Conservation (phyloP, 2,797 vertebrate species). For the Pseudomugil gertrudae region DNA sequence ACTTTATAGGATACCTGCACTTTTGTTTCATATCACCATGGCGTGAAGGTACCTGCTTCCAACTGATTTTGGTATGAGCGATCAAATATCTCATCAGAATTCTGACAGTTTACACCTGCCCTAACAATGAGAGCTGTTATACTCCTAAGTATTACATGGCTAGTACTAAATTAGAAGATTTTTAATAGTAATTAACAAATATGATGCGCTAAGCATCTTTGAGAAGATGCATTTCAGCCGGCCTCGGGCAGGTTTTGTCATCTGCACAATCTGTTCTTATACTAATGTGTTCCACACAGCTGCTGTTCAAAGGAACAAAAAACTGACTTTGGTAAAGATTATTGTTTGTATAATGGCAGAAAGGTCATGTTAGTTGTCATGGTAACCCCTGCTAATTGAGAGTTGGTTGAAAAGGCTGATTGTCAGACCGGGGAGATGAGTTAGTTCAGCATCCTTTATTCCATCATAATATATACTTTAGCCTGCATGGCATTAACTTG, state of each 20-base stretch:
- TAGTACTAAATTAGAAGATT: neutral
- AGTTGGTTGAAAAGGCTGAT: constrained; percentile 35
- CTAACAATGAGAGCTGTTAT: neutral
- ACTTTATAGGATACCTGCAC: neutral
- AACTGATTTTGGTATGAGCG: no score
- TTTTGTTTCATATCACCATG: neutral
- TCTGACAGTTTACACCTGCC: neutral
- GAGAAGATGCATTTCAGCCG: neutral
- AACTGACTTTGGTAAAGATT: constrained; percentile 39
- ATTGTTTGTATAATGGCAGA: constrained; percentile 51
- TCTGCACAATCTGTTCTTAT: neutral
- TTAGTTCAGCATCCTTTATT: constrained; percentile 16
- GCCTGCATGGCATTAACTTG: neutral
- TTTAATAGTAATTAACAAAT: constrained; percentile 3
- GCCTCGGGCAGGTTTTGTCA: neutral
- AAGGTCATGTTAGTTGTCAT: constrained; percentile 68
- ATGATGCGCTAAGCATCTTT: neutral
- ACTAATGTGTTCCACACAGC: constrained; percentile 11
- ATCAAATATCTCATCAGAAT: neutral
- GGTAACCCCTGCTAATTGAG: constrained; percentile 60
- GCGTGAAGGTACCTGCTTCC: no score
- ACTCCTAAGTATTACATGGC: neutral
- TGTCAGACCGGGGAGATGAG: constrained; percentile 43
- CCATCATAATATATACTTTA: constrained; percentile 9
- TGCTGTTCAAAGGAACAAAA: constrained; percentile 33